Evolutionary conservation across 1,140 invertebrate genomes (phyloP).

Genomic region (Caerostris extrusa): DNA sequence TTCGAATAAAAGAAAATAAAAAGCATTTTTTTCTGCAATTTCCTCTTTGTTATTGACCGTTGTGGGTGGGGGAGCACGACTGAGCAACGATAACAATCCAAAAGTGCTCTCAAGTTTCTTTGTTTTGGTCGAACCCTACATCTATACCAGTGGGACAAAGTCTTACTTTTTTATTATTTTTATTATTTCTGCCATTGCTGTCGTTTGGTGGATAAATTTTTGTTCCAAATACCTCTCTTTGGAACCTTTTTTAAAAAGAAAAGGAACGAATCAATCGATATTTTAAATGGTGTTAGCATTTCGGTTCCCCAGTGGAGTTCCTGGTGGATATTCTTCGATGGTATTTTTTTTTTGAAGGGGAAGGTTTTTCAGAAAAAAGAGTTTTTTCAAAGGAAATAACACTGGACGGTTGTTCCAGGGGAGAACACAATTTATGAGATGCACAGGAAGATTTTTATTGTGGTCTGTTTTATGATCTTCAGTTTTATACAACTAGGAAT

Average conservation of each 20-base stretch:
- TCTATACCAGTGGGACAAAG: background rate
- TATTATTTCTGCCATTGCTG: no score
- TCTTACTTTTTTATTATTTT: background rate
- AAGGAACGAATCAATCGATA: background rate
- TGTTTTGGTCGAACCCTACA: background rate
- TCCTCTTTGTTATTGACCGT: constrained; percentile 14
- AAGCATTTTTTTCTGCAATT: background rate
- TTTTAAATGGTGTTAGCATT: constrained; percentile 19
- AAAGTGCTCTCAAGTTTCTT: background rate
- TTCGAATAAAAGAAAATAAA: background rate
- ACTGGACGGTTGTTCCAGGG: background rate
- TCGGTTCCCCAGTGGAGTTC: background rate
- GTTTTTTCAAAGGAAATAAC: background rate
- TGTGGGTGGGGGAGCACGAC: background rate
- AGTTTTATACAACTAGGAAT: background rate
- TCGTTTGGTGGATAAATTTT: background rate
- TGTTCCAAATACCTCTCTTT: background rate
- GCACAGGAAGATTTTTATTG: background rate
- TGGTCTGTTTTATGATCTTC: background rate
- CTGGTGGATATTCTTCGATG: background rate
- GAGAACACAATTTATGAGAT: background rate
- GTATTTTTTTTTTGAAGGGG: background rate
- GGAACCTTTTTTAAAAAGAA: background rate
- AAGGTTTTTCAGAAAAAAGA: background rate
- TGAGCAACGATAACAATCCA: background rate